These are phyloP conservation scores for Saccostrea echinata DNA, from an alignment of 1,140 invertebrate species.

Conservation along the genomic window DNA sequence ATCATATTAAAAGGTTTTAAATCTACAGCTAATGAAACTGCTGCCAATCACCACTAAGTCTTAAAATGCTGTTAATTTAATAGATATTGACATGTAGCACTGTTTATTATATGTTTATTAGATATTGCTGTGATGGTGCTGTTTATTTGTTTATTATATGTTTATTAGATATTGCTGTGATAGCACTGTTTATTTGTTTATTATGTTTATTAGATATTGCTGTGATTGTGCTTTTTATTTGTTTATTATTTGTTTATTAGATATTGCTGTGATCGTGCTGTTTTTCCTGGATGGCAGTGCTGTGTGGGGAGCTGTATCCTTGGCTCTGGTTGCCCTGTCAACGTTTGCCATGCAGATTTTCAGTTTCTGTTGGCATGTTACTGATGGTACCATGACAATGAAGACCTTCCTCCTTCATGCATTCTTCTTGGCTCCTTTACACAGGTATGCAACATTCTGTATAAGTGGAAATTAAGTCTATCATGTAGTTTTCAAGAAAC, in stretches of 20 bases:
- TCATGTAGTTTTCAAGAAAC: too few species aligned
- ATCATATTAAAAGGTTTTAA: too few species aligned
- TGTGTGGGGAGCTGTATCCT: slow-evolving; percentile 66
- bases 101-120: too few species aligned
- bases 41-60: too few species aligned
- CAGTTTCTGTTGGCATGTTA: slow-evolving; percentile 70
- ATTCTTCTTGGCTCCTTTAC: slow-evolving; percentile 65
- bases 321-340: slow-evolving; percentile 63
- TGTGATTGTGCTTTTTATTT: not conserved
- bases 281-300: slow-evolving; percentile 54
- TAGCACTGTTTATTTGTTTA: not conserved
- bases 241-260: not conserved
- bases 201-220: not conserved
- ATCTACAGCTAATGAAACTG: too few species aligned
- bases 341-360: slow-evolving; percentile 68
- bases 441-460: slow-evolving; percentile 60
- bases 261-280: not conserved
- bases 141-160: not conserved
- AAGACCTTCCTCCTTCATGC: slow-evolving; percentile 61
- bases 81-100: too few species aligned
- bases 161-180: not conserved
- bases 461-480: too few species aligned
- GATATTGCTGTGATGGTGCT: not conserved
- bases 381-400: slow-evolving; percentile 53
- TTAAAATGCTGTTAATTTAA: too few species aligned